Evolutionary conservation across 2,888 invertebrate species (phyloP).

Genomic region (Agelastica alni): DNA sequence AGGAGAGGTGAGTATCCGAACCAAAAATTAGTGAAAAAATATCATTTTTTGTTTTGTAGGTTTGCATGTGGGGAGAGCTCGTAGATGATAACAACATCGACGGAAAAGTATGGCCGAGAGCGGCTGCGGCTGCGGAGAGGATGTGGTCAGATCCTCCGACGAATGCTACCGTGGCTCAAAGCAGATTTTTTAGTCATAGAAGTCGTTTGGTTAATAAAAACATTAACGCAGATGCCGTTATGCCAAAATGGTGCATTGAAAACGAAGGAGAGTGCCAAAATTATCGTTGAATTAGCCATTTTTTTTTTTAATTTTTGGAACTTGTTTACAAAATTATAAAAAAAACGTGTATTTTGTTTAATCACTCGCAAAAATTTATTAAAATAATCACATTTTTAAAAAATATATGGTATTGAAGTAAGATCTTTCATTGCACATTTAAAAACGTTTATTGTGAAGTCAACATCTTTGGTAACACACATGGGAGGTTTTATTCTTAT

Average conservation of each 20-base stretch:
- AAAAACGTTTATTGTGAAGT: no score
- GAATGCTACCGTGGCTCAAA: conserved; percentile 60
- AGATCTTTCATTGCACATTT: no score
- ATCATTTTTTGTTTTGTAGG: conserved; percentile 47
- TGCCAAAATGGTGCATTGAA: conserved; percentile 77
- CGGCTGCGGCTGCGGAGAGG: conserved; percentile 80
- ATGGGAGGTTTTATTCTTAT: no score
- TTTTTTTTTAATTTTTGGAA: no score
- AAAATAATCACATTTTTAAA: no score
- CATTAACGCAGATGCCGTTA: conserved; percentile 70
- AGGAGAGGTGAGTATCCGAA: conserved; percentile 64
- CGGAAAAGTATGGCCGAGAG: conserved; percentile 79
- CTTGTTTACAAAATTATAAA: no score
- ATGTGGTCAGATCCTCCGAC: conserved; percentile 75
- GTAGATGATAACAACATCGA: conserved; percentile 73
- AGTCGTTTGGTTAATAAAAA: conserved; percentile 69
- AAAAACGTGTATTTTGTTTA: no score
- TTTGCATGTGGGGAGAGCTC: conserved; percentile 86
- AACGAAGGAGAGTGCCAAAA: conserved; percentile 65
- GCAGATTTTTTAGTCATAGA: conserved; percentile 69
- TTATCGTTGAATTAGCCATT: no score
- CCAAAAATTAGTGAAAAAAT: no score
- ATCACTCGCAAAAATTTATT: no score
- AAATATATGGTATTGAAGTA: no score
- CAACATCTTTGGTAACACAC: no score